Conservation (phyloP, 1,140 invertebrate genomes). For the Onthophagus taurus region DNA sequence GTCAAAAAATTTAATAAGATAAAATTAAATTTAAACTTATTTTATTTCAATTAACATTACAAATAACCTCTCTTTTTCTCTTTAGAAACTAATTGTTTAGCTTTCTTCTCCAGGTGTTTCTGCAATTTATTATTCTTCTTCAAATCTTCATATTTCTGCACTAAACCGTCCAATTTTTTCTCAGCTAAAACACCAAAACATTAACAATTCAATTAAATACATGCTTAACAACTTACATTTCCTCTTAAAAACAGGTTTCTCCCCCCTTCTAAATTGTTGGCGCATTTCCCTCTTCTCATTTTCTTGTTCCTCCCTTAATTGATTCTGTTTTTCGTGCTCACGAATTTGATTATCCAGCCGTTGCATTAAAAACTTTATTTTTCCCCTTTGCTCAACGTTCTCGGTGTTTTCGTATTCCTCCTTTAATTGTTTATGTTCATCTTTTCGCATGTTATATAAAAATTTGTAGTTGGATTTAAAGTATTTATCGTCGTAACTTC, state of each 20-base stretch:
- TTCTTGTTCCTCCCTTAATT: conserved; percentile 57
- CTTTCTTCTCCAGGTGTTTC: conserved; percentile 63
- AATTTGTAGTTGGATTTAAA: conserved; percentile 73
- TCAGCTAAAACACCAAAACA: conserved; percentile 49
- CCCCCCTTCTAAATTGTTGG: conserved; percentile 42
- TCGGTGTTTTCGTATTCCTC: conserved; percentile 49
- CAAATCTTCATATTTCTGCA: conserved; percentile 62
- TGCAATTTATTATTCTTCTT: conserved; percentile 61
- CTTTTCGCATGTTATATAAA: conserved; percentile 53
- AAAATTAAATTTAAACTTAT: too few relatives aligned
- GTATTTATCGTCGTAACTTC: conserved; percentile 59
- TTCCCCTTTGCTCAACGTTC: conserved; percentile 51
- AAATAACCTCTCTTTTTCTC: conserved; percentile 37
- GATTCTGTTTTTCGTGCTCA: conserved; percentile 32
- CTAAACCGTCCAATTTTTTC: conserved; percentile 52
- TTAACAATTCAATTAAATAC: conserved; percentile 5
- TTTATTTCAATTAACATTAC: conserved; percentile 3
- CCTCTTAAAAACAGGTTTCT: conserved; percentile 62
- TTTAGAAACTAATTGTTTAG: conserved; percentile 54
- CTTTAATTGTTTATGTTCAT: conserved; percentile 55
- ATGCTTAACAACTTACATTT: conserved; percentile 57
- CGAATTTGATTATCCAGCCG: conserved; percentile 45
- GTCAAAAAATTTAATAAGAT: too few relatives aligned
- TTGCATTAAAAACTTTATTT: conserved; percentile 63
- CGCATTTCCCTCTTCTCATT: conserved; percentile 48